These are phyloP conservation scores for Blera fallax DNA, from an alignment of 2,888 invertebrate species.

Conservation along the genomic window DNA sequence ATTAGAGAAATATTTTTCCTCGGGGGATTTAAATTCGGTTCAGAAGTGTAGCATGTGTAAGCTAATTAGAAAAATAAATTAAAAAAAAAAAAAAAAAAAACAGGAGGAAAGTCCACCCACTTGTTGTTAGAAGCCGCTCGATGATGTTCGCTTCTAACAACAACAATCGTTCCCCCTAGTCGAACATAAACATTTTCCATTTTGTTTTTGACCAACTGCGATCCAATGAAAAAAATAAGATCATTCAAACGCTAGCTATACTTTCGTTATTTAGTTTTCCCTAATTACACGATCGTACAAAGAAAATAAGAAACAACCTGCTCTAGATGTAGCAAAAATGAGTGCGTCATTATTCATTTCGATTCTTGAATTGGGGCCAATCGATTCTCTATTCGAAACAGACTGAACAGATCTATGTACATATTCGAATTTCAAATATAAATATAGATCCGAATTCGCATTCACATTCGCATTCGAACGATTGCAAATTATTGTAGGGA, in stretches of 20 bases:
- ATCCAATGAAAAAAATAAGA: background rate
- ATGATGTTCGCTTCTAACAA: background rate
- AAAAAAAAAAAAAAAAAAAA: background rate
- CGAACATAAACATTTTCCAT: slow-evolving; percentile 37
- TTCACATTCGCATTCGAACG: slow-evolving; percentile 3
- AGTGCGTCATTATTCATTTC: slow-evolving; percentile 66
- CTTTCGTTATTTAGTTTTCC: slow-evolving; percentile 9
- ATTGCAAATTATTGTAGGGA: slow-evolving; percentile 17
- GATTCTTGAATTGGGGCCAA: slow-evolving; percentile 70
- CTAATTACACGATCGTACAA: slow-evolving; percentile 46
- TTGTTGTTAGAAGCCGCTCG: slow-evolving; percentile 57
- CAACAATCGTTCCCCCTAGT: background rate
- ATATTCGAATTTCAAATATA: slow-evolving; percentile 17
- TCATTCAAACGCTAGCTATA: background rate
- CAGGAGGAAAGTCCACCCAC: slow-evolving; percentile 58
- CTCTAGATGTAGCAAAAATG: slow-evolving; percentile 24
- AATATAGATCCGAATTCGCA: slow-evolving; percentile 18
- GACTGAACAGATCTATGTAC: slow-evolving; percentile 31
- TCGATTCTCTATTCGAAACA: slow-evolving; percentile 49
- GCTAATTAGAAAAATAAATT: slow-evolving; percentile 54
- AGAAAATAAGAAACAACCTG: slow-evolving; percentile 54
- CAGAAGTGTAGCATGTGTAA: slow-evolving; percentile 36
- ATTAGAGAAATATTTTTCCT: slow-evolving; percentile 57
- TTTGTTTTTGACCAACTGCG: slow-evolving; percentile 22
- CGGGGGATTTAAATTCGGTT: slow-evolving; percentile 9